phyloP scores from a whole-genome alignment of 92 coral and sea anemone genomes.

The Bergia puertoricense region DNA sequence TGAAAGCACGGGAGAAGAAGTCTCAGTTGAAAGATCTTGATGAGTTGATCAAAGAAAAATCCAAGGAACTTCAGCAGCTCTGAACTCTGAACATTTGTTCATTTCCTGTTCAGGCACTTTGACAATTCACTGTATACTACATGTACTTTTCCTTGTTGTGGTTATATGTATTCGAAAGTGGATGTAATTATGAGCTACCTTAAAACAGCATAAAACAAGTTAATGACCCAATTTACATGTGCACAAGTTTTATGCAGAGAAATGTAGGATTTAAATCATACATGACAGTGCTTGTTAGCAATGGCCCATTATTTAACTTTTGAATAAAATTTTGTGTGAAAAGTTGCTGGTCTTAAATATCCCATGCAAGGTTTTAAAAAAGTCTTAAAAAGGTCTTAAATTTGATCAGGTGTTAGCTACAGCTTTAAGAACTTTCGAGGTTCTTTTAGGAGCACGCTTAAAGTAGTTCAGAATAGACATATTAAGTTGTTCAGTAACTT shows the following conservation, averaged over 20 bases:
- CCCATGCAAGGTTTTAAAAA: slow-evolving; percentile 28
- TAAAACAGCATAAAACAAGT: slow-evolving; percentile 3
- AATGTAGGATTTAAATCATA: slow-evolving; percentile 10
- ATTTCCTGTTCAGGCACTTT: slow-evolving; percentile 31
- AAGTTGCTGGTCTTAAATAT: slow-evolving; percentile 27
- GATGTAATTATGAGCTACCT: background rate
- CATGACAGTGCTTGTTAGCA: slow-evolving; percentile 11
- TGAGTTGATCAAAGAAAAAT: slow-evolving; percentile 25
- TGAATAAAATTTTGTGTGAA: slow-evolving; percentile 24
- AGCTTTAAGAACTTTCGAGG: background rate
- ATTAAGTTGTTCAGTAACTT: no score
- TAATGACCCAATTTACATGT: background rate
- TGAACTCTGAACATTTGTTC: slow-evolving; percentile 3
- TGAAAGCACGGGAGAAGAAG: slow-evolving; percentile 10
- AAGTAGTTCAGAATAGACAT: no score
- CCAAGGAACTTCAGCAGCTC: background rate
- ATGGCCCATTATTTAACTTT: slow-evolving; percentile 20
- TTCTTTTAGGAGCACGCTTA: no score
- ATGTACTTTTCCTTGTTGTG: slow-evolving; percentile 11
- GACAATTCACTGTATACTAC: slow-evolving; percentile 3
- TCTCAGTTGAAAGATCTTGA: slow-evolving; percentile 32
- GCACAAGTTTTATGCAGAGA: slow-evolving; percentile 14
- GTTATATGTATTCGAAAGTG: background rate
- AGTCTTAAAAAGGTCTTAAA: slow-evolving; percentile 18
- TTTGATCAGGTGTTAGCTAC: slow-evolving; percentile 26